Evolutionary conservation across 1,140 invertebrate genomes (phyloP).

Genomic region (Melanaphis sacchari): DNA sequence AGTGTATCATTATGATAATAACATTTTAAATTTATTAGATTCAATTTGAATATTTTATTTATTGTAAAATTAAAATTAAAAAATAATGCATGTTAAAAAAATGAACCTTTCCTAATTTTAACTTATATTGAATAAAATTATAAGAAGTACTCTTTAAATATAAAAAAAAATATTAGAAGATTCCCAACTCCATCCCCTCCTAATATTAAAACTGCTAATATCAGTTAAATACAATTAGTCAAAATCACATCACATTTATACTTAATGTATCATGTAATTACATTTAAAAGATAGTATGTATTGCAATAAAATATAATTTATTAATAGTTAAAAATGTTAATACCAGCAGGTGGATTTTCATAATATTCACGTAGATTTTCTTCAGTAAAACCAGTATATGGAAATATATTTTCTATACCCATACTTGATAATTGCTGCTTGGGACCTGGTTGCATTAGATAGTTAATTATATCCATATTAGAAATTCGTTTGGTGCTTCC

Average conservation of each 20-base stretch:
- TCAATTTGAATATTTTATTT: neutral
- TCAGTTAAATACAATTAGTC: no score
- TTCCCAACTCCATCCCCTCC: no score
- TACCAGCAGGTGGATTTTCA: conserved; percentile 83
- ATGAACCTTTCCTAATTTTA: neutral
- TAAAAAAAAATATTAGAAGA: no score
- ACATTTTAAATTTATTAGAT: neutral
- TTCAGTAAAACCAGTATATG: conserved; percentile 67
- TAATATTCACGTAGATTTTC: conserved; percentile 87
- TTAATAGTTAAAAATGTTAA: neutral
- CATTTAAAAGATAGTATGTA: neutral
- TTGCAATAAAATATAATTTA: neutral
- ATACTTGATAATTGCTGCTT: conserved; percentile 75
- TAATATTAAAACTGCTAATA: no score
- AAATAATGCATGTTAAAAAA: neutral
- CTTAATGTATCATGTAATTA: neutral
- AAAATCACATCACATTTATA: no score
- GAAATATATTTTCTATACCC: conserved; percentile 65
- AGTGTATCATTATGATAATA: neutral
- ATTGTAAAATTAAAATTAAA: neutral
- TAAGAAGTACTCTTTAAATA: neutral
- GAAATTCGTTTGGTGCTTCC: conserved; percentile 74
- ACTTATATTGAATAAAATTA: neutral
- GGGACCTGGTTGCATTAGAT: conserved; percentile 72
- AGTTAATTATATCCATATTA: conserved; percentile 76